Evolutionary conservation across 1,140 invertebrate genomes (phyloP).

Genomic region (Leptopilina clavipes): DNA sequence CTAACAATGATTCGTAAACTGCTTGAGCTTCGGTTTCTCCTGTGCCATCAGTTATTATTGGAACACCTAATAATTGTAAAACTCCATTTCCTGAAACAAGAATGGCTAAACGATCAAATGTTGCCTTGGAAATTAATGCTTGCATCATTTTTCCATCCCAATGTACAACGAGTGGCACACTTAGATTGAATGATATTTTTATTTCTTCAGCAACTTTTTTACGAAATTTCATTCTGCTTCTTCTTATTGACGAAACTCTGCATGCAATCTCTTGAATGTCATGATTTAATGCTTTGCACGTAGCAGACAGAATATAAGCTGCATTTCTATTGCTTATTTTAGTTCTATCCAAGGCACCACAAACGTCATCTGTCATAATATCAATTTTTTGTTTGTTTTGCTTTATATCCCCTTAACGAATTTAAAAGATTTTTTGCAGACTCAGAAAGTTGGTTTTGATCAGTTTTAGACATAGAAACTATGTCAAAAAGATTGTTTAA

Average conservation of each 20-base stretch:
- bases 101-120: background rate
- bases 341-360: slow-evolving; percentile 41
- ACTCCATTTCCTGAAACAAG: background rate
- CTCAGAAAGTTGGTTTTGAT: too few species aligned
- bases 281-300: slow-evolving; percentile 9
- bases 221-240: slow-evolving; percentile 10
- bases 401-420: background rate
- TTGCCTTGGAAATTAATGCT: slow-evolving; percentile 28
- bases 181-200: slow-evolving; percentile 22
- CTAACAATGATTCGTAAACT: background rate
- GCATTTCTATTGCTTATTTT: slow-evolving; percentile 41
- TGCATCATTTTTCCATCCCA: slow-evolving; percentile 45
- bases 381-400: slow-evolving; percentile 14
- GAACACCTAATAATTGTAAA: background rate
- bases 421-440: background rate
- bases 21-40: background rate
- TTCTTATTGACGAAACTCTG: slow-evolving; percentile 29
- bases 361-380: slow-evolving; percentile 34
- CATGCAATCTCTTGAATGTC: slow-evolving; percentile 14
- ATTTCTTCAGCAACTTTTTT: slow-evolving; percentile 38
- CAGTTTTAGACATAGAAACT: too few species aligned
- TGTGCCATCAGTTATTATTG: background rate
- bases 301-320: slow-evolving; percentile 37
- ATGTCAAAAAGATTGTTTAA: background rate
- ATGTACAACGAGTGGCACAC: slow-evolving; percentile 36